Percentiles rank a stretch among this genome's conserved stretches.
Evolutionary conservation across 2,888 invertebrate genomes (phyloP).

Genomic region (Ptilodon capucinus): DNA sequence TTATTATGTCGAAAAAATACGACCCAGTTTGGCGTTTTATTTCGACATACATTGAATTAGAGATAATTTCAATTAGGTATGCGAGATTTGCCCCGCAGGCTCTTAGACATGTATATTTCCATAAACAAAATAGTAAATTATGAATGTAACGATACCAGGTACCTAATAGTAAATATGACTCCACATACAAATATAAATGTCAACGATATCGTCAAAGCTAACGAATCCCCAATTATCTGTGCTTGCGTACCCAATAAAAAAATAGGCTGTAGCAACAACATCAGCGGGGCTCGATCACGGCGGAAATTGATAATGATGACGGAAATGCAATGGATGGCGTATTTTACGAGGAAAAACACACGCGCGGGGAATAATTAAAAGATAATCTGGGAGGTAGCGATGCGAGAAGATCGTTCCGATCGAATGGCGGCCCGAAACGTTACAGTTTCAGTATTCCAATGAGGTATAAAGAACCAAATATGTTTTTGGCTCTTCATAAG

Average conservation of each 20-base stretch:
- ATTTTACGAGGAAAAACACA: slow-evolving; percentile 25
- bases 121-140: no score
- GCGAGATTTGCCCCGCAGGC: no score
- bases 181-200: background rate
- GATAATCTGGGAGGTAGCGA: slow-evolving; percentile 37
- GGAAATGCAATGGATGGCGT: slow-evolving; percentile 1
- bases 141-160: no score
- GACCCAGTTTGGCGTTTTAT: no score
- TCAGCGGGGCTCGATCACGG: background rate
- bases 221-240: background rate
- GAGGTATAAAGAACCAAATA: slow-evolving; percentile 10
- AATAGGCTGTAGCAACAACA: slow-evolving; percentile 4
- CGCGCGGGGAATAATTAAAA: slow-evolving; percentile 39
- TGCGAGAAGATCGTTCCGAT: slow-evolving; percentile 33
- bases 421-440: slow-evolving; percentile 31
- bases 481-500: no score
- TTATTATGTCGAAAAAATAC: no score
- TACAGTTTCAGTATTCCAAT: slow-evolving; percentile 34
- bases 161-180: no score
- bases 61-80: no score
- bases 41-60: no score
- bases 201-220: background rate
- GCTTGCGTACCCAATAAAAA: background rate
- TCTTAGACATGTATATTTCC: no score
- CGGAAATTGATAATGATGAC: slow-evolving; percentile 17